phyloP scores from a whole-genome alignment of 2,797 vertebrate species.

The Lateolabrax maculatus region DNA sequence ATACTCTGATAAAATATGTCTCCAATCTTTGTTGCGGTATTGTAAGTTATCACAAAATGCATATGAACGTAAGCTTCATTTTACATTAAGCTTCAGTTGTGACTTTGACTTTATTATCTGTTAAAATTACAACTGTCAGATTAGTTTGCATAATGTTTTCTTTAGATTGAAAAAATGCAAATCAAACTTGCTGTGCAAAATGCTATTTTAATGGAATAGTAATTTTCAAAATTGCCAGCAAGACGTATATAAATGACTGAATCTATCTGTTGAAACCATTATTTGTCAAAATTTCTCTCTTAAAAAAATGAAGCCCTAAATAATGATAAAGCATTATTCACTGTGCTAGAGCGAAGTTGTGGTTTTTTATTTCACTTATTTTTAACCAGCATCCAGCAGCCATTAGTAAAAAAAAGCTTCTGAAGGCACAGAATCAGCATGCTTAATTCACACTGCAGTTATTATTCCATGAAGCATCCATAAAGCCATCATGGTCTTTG shows the following conservation, averaged over 20 bases:
- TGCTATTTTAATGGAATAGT: not conserved
- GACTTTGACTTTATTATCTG: too few relatives aligned
- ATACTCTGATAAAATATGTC: not conserved
- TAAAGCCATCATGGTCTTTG: not conserved
- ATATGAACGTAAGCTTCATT: not conserved
- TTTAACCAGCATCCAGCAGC: not conserved
- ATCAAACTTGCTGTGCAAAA: not conserved
- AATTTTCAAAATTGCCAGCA: not conserved
- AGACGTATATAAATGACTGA: not conserved
- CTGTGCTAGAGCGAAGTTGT: too few relatives aligned
- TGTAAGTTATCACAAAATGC: not conserved
- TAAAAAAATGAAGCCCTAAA: not conserved
- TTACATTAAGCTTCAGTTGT: not conserved
- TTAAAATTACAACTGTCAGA: not conserved
- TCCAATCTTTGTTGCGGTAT: not conserved
- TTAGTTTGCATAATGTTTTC: not conserved
- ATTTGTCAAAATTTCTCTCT: not conserved
- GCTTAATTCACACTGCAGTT: not conserved
- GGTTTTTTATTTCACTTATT: not conserved
- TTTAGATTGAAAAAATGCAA: too few relatives aligned
- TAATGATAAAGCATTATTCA: not conserved
- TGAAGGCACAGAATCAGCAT: not conserved
- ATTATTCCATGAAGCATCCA: not conserved
- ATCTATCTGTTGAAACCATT: too few relatives aligned
- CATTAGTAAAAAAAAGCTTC: not conserved